Base-by-base conservation (phyloP, 2,888 invertebrate species). In the Cantharis flavilabris region DNA sequence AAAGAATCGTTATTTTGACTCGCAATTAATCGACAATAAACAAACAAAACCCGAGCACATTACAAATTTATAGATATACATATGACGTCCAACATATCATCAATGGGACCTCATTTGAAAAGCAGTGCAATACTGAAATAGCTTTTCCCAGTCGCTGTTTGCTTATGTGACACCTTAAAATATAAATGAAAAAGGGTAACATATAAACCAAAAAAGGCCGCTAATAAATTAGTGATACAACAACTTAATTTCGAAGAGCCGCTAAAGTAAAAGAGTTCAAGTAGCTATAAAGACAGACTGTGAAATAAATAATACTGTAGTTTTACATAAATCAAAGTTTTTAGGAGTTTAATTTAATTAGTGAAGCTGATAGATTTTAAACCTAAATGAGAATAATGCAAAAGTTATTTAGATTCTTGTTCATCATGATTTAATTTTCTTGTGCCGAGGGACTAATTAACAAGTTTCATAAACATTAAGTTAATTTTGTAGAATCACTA, bases 371-470 rank as follows among this genome's bases (percentile, higher is more conserved):
- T 49, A 23, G 65, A 67, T 67, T 67, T 67, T 67, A 26, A 10
- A 67, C 18, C 23, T 16, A 67, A 67, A 23, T 67, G 65, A 67
- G 65, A 23, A 67, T 67, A 67, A 67, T 67, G 65, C 23, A 67
- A 67, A 67, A 67, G 65, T 67, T 67, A 67, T 67, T 13, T 67
- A 67, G 26, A 26, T 26, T 67, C 65, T 67, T 67, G 65, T 67
- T 67, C 65, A 67, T 67, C 65, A 67, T 67, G 20, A 67, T 67
- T 26, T 16, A 67, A 67, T 18, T 67, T 23, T 23, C 23, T 20
- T 23, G n/a, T 26, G 23, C 65, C 65, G 65, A 67, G 65, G n/a
- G 65, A 65, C 13, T 67, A 67, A 67, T 67, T 67, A 67, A 67
- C 65, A 67, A 67, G 23, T 67, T 67, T 67, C 26, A 20, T 67